These are phyloP conservation scores for Xyliphius kryptos DNA, from an alignment of 2,113 vertebrate species.

Conservation along the genomic window DNA sequence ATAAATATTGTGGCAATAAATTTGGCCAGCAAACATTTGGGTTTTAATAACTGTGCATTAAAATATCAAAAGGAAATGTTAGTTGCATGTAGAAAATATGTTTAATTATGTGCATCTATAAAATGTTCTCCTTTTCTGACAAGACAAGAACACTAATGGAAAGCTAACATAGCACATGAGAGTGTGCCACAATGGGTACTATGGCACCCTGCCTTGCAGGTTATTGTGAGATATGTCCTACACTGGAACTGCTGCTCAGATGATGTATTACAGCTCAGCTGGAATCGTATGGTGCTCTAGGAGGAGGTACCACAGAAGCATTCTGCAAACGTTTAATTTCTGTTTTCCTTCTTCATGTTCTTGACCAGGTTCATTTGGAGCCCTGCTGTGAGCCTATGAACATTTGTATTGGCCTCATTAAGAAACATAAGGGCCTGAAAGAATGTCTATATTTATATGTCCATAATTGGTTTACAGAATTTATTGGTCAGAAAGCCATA, in stretches of 20 bases:
- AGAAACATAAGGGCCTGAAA: conserved; percentile 15
- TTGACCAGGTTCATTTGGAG: conserved; percentile 42
- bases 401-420: conserved; percentile 40
- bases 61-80: too few species aligned
- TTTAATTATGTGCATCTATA: neutral
- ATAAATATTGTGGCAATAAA: too few species aligned
- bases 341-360: conserved; percentile 44
- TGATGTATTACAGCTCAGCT: conserved; percentile 51
- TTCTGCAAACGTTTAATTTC: conserved; percentile 49
- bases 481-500: too few species aligned
- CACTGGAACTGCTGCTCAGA: conserved; percentile 37
- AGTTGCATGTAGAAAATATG: too few species aligned
- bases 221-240: conserved; percentile 51
- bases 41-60: too few species aligned
- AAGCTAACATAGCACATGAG: conserved; percentile 55
- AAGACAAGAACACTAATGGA: conserved; percentile 53
- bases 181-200: conserved; percentile 45
- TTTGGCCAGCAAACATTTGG: too few species aligned
- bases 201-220: conserved; percentile 40
- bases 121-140: conserved; percentile 28
- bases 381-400: conserved; percentile 34
- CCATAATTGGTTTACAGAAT: too few species aligned
- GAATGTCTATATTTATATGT: conserved; percentile 16
- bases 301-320: conserved; percentile 28
- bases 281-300: conserved; percentile 36